phyloP scores from a whole-genome alignment of 2,797 vertebrate genomes.

The Trematomus bernacchii region DNA sequence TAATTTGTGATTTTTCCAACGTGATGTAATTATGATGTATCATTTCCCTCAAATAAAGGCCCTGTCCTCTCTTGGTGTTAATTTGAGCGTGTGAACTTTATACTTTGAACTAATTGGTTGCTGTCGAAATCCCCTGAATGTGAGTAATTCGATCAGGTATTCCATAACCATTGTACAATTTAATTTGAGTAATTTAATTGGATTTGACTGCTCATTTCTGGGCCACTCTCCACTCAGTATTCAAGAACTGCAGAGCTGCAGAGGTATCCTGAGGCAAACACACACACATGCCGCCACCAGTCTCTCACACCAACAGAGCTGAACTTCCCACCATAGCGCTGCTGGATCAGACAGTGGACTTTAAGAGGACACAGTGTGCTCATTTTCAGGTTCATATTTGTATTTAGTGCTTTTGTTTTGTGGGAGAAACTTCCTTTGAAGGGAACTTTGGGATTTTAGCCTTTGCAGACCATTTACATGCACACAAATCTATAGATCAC shows the following conservation, averaged over 20 bases:
- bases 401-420: too few relatives aligned
- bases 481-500: too few relatives aligned
- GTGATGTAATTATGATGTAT: slow-evolving; percentile 85
- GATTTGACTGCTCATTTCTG: slow-evolving; percentile 87
- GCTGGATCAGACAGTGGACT: slow-evolving; percentile 44
- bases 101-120: slow-evolving; percentile 88
- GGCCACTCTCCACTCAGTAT: slow-evolving; percentile 84
- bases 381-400: too few relatives aligned
- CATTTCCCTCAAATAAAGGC: slow-evolving; percentile 84
- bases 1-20: slow-evolving; percentile 81
- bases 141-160: slow-evolving; percentile 87
- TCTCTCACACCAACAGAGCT: slow-evolving; percentile 61
- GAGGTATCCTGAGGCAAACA: slow-evolving; percentile 77
- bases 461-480: too few relatives aligned
- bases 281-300: slow-evolving; percentile 62
- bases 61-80: slow-evolving; percentile 82
- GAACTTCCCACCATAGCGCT: slow-evolving; percentile 48
- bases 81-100: slow-evolving; percentile 86
- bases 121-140: slow-evolving; percentile 84
- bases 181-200: slow-evolving; percentile 86
- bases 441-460: too few relatives aligned
- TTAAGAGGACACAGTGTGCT: too few relatives aligned
- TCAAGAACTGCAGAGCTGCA: slow-evolving; percentile 80
- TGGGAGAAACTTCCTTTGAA: too few relatives aligned
- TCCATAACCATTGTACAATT: slow-evolving; percentile 87